Conservation (phyloP, 2,888 invertebrate species). For the Trilocha varians region DNA sequence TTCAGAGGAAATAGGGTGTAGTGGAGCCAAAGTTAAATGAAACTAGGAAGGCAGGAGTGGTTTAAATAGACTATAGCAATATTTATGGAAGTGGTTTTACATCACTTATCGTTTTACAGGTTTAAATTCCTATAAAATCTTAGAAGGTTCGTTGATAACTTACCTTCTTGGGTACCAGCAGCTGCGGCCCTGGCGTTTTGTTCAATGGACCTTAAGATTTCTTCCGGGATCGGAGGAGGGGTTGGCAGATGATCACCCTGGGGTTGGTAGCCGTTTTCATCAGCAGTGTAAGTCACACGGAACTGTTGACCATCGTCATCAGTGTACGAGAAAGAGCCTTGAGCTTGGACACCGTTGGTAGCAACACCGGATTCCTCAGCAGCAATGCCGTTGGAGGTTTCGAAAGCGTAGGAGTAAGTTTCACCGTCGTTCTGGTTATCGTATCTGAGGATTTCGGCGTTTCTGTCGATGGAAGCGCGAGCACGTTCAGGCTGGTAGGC, state of each 20-base stretch:
- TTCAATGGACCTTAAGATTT: slow-evolving; percentile 57
- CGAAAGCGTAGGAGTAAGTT: slow-evolving; percentile 51
- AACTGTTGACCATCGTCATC: slow-evolving; percentile 59
- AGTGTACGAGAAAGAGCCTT: slow-evolving; percentile 56
- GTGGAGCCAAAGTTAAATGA: too few relatives aligned
- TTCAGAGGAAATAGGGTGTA: too few relatives aligned
- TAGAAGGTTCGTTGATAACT: too few relatives aligned
- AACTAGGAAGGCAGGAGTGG: too few relatives aligned
- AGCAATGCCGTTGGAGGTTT: slow-evolving; percentile 62
- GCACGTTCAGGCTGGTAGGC: slow-evolving; percentile 42
- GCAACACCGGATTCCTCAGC: slow-evolving; percentile 62
- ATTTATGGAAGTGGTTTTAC: too few relatives aligned
- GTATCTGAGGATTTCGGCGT: slow-evolving; percentile 50
- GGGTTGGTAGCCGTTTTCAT: slow-evolving; percentile 59
- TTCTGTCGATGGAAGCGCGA: slow-evolving; percentile 48
- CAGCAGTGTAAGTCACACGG: slow-evolving; percentile 57
- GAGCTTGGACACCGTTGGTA: slow-evolving; percentile 56
- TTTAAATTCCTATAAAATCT: too few relatives aligned
- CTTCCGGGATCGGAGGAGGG: slow-evolving; percentile 60
- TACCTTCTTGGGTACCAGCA: slow-evolving; percentile 64
- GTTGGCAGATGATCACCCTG: slow-evolving; percentile 60
- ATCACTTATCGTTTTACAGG: too few relatives aligned
- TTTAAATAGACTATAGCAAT: too few relatives aligned
- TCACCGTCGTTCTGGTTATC: slow-evolving; percentile 57
- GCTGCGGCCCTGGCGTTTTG: slow-evolving; percentile 59